Conservation (phyloP, 2,797 vertebrate genomes). For the Lagorchestes hirsutus region DNA sequence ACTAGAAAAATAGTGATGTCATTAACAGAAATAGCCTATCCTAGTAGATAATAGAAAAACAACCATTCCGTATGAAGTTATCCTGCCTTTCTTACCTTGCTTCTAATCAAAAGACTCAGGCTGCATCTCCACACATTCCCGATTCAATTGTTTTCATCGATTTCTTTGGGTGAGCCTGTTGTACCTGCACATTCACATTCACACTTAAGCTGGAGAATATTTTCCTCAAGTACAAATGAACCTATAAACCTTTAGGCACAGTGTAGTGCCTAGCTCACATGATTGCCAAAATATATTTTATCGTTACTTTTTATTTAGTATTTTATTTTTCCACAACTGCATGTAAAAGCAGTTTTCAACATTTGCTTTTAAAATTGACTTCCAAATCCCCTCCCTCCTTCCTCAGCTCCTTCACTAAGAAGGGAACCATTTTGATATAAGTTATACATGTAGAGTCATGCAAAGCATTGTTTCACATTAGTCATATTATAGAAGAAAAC, state of each 20-base stretch:
- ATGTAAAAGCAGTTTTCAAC: neutral
- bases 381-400: neutral
- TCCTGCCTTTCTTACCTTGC: constrained; percentile 11
- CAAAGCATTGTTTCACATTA: too few species aligned
- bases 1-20: constrained; percentile 8
- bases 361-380: neutral
- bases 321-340: neutral
- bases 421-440: neutral
- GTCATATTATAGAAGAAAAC: neutral
- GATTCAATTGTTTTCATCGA: neutral
- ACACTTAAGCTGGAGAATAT: neutral
- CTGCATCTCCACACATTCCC: neutral
- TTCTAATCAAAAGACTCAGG: constrained; percentile 4
- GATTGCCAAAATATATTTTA: constrained; percentile 1
- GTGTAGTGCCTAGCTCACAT: neutral
- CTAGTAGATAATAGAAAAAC: neutral
- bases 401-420: neutral
- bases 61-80: neutral
- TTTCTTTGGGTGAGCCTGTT: neutral
- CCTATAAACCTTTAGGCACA: neutral
- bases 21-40: neutral
- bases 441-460: neutral
- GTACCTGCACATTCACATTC: neutral
- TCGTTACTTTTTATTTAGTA: neutral
- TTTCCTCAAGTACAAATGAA: neutral